Conservation (phyloP, 1,140 invertebrate species). For the Reticulitermes speratus region DNA sequence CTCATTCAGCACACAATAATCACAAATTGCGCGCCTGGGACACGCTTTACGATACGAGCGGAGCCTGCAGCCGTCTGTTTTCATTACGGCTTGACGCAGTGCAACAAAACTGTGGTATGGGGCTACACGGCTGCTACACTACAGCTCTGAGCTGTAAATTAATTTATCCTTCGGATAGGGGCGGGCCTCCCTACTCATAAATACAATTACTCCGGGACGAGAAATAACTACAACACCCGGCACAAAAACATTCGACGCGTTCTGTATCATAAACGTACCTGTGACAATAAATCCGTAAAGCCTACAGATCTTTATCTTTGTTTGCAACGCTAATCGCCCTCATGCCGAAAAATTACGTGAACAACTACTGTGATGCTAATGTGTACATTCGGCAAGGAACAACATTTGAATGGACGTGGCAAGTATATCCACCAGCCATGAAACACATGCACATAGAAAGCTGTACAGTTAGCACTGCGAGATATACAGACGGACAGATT, state of each 20-base stretch:
- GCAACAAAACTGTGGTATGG: not conserved
- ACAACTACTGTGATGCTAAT: not conserved
- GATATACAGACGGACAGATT: not conserved
- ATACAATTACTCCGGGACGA: slow-evolving; percentile 6
- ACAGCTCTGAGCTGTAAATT: not conserved
- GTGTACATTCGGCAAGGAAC: not conserved
- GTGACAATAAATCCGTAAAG: not conserved
- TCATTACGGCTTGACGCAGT: slow-evolving; percentile 2
- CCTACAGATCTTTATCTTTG: not conserved
- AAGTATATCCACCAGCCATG: not conserved
- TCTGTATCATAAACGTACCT: not conserved
- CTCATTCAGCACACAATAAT: not conserved
- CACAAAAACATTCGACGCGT: not conserved
- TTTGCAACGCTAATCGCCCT: not conserved
- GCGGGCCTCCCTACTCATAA: slow-evolving; percentile 12
- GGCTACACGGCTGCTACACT: not conserved
- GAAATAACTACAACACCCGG: not conserved
- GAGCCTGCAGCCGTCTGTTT: slow-evolving; percentile 4
- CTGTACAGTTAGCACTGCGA: not conserved
- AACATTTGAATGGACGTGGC: not conserved
- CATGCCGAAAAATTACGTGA: not conserved
- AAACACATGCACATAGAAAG: not conserved
- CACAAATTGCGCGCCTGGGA: not conserved
- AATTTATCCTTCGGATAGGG: slow-evolving; percentile 6
- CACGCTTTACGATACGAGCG: not conserved